Conservation (phyloP, 2,888 invertebrate genomes). For the Drosophila fulvimacula region DNA sequence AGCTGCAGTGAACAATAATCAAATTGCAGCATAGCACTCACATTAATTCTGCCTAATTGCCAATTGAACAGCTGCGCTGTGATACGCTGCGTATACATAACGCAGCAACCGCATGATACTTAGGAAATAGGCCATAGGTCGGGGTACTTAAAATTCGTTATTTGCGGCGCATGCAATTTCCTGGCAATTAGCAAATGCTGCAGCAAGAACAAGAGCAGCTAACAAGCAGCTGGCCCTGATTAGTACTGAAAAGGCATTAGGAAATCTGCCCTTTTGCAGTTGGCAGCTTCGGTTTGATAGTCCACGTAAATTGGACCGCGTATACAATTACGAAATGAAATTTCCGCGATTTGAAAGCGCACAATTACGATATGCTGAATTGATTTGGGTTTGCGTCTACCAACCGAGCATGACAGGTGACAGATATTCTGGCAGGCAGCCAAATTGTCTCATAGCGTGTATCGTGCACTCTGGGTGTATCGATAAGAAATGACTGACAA, state of each 20-base stretch:
- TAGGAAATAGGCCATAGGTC: neutral
- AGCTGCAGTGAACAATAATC: neutral
- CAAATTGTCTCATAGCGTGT: slow-evolving; percentile 68
- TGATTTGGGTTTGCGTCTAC: neutral
- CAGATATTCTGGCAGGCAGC: slow-evolving; percentile 5
- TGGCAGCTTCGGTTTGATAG: slow-evolving; percentile 3
- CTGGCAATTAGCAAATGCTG: slow-evolving; percentile 17
- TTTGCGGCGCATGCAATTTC: slow-evolving; percentile 37
- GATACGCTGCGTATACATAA: slow-evolving; percentile 22
- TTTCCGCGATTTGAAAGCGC: slow-evolving; percentile 56
- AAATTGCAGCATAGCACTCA: slow-evolving; percentile 15
- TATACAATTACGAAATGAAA: slow-evolving; percentile 57
- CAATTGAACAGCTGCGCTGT: slow-evolving; percentile 12
- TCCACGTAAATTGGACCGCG: slow-evolving; percentile 32
- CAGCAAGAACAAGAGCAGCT: neutral
- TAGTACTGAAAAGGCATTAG: neutral
- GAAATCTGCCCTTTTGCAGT: slow-evolving; percentile 48
- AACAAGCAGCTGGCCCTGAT: slow-evolving; percentile 24
- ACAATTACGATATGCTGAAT: slow-evolving; percentile 25
- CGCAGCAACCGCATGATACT: neutral
- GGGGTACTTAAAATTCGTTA: slow-evolving; percentile 25
- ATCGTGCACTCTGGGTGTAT: slow-evolving; percentile 46
- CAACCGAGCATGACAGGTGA: slow-evolving; percentile 1
- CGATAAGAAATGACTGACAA: slow-evolving; percentile 37
- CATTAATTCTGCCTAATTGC: slow-evolving; percentile 39